Evolutionary conservation across 2,797 vertebrate species (phyloP).

Genomic region (Serranus cabrilla): DNA sequence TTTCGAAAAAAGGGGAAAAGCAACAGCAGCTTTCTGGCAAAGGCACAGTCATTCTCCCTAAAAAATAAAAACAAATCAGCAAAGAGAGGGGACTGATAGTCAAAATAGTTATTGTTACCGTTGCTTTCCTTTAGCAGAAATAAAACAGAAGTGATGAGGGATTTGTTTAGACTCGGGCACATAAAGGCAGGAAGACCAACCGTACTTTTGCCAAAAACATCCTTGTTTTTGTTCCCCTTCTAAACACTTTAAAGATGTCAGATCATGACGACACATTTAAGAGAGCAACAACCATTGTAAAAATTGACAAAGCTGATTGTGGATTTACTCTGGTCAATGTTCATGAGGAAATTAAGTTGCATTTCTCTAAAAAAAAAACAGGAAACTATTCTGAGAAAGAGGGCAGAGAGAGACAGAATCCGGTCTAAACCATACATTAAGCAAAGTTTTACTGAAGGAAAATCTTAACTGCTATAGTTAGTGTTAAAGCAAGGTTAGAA

Average conservation of each 20-base stretch:
- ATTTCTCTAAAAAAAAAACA: constrained; percentile 43
- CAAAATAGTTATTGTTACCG: constrained; percentile 61
- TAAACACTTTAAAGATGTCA: constrained; percentile 64
- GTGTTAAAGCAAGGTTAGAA: constrained; percentile 82
- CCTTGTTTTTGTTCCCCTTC: constrained; percentile 71
- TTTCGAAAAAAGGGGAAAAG: constrained; percentile 63
- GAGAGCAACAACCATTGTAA: constrained; percentile 75
- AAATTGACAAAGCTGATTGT: constrained; percentile 48
- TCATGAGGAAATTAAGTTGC: constrained; percentile 48
- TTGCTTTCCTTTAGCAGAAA: constrained; percentile 70
- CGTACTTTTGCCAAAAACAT: constrained; percentile 79
- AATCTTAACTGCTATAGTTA: constrained; percentile 71
- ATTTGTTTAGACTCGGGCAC: constrained; percentile 50
- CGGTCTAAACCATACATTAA: constrained; percentile 33
- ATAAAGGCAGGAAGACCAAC: constrained; percentile 74
- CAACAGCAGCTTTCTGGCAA: constrained; percentile 81
- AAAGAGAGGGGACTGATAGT: constrained; percentile 38
- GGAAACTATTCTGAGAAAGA: constrained; percentile 33
- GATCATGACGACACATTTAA: constrained; percentile 42
- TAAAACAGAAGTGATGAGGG: constrained; percentile 41
- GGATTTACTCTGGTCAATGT: constrained; percentile 37
- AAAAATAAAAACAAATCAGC: neutral
- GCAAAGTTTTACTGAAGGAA: constrained; percentile 34
- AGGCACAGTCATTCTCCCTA: constrained; percentile 72
- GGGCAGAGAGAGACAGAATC: constrained; percentile 12